A percentile compares a stretch with the other conserved stretches of the same genome.
phyloP scores from a whole-genome alignment of 2,888 invertebrate species.

The Oithona nana region DNA sequence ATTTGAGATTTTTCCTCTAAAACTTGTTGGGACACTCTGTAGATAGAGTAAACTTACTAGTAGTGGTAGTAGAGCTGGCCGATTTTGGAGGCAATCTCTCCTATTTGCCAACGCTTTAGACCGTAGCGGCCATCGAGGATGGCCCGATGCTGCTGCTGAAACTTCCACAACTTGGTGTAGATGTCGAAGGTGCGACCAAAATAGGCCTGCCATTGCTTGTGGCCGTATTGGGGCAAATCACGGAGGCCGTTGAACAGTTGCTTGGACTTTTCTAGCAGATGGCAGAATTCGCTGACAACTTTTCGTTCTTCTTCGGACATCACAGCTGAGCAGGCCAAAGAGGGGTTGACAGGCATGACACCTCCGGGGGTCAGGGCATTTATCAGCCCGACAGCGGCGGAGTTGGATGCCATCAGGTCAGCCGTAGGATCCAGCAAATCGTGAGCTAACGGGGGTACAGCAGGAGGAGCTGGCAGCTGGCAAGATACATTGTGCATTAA shows the following conservation, averaged over 20 bases:
- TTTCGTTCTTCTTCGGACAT: slow-evolving; percentile 72
- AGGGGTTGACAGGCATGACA: too few relatives aligned
- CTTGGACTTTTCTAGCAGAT: slow-evolving; percentile 86
- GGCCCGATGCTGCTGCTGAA: slow-evolving; percentile 76
- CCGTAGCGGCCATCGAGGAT: slow-evolving; percentile 81
- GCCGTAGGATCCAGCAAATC: neutral
- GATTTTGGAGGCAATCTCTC: slow-evolving; percentile 94
- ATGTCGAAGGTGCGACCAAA: slow-evolving; percentile 93
- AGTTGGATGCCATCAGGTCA: too few relatives aligned
- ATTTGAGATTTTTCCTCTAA: too few relatives aligned
- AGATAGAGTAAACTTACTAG: slow-evolving; percentile 48
- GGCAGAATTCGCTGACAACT: slow-evolving; percentile 86
- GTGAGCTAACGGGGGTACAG: too few relatives aligned
- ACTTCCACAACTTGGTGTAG: slow-evolving; percentile 93
- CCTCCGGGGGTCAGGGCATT: too few relatives aligned
- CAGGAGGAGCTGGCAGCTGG: neutral
- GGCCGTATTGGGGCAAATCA: slow-evolving; percentile 49
- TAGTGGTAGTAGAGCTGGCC: slow-evolving; percentile 96
- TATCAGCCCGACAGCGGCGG: too few relatives aligned
- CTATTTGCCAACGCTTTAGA: slow-evolving; percentile 91
- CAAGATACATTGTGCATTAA: neutral
- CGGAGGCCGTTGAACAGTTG: slow-evolving; percentile 88
- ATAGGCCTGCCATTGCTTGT: slow-evolving; percentile 93
- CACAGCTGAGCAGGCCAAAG: too few relatives aligned
- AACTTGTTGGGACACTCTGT: neutral